Evolutionary conservation across 1,140 invertebrate genomes (phyloP), one percentile per base, ranked within the genome.

Genomic region (Nomia melanderi): DNA sequence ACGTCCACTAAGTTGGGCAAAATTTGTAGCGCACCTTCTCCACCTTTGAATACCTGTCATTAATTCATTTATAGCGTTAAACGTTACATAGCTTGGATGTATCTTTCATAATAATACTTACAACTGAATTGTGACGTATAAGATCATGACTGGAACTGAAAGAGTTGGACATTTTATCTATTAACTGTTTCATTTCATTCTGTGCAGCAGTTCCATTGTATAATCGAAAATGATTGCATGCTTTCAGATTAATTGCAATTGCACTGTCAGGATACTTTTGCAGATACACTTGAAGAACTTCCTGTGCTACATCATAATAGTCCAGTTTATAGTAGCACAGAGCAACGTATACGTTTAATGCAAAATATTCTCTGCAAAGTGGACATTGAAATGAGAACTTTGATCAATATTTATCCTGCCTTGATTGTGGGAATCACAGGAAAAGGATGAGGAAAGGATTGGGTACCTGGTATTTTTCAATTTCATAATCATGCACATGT

Each of bases 311-410:
- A 86, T 97, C 96, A 86, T 96, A 97, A 87, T 97, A 97, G 92
- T 99, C 98, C 64, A 99, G 91, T 91, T 99, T 99, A 90, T 99
- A 99, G 90, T 99, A 99, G 87, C 98, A 99, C 11, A 99, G 91
- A 0, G 98, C 99, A 69, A 99, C 96, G 91, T 99, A 99, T 11
- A 99, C 98, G 92, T 99, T 99, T 57, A 99, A 91, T 9, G 98
- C 98, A 82, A 98, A 92, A 91, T 96, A 98, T 65, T 98, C 96
- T 85, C 98, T 98, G 92, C 76, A 94, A 93, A 44, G 39, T 33
- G 31, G 14, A 36, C 27, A 14, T 33, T 8, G 44, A n/a, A 17
- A 25, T 66, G 17, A 70, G 1, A 60, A 20, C 31, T 17, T 44
- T 67, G 50, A 60, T 20, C 2, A 50, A 39, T 14, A 25, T n/a